Percentiles rank a stretch among this genome's conserved stretches.
phyloP scores from a whole-genome alignment of 2,113 vertebrate genomes.

The Arenaria interpres region DNA sequence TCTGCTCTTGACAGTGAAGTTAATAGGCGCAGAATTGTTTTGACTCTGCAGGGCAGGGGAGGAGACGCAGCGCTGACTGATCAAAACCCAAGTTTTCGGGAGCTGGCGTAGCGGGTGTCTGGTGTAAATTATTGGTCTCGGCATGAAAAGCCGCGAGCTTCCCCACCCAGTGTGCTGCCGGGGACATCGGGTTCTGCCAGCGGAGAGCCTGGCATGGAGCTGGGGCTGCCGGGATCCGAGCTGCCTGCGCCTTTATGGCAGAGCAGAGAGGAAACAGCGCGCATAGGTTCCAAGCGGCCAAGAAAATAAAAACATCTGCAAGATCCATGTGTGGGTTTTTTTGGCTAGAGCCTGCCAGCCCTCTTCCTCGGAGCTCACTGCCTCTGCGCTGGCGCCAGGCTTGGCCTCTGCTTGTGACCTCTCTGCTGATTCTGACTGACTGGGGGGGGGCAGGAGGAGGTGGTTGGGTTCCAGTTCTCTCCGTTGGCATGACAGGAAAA shows the following conservation, averaged over 20 bases:
- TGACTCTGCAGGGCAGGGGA: not conserved
- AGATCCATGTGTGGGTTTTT: not conserved
- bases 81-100: not conserved
- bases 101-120: not conserved
- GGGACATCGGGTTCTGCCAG: conserved; percentile 26
- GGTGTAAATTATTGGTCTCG: conserved; percentile 17
- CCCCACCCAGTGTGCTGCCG: not conserved
- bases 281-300: not conserved
- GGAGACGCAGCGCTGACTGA: not conserved
- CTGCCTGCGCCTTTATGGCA: not conserved
- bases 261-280: not conserved
- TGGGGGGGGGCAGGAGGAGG: not conserved
- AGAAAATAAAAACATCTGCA: conserved; percentile 32
- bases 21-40: not conserved
- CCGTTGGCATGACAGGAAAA: fast-evolving
- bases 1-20: not conserved
- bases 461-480: not conserved
- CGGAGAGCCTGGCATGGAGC: conserved; percentile 3
- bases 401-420: not conserved
- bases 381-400: not conserved
- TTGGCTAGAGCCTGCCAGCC: not conserved
- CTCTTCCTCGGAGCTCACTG: not conserved
- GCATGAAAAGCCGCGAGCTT: not conserved
- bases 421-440: not conserved
- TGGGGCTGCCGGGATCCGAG: not conserved